Conservation (phyloP, 2,888 invertebrate species). For the Drosophila anceps region DNA sequence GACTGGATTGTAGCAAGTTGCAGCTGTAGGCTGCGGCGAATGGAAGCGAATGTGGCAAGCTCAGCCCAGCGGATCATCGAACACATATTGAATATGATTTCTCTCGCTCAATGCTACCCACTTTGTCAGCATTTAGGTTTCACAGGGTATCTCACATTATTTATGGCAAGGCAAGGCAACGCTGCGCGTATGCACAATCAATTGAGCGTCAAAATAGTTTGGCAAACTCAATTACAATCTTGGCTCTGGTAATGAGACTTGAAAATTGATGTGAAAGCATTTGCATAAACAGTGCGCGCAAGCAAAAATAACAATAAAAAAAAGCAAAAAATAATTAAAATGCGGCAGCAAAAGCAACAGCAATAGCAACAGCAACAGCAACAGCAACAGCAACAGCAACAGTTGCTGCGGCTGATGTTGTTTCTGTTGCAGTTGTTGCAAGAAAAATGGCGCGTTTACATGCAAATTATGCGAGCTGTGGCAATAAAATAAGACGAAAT, state of each 20-base stretch:
- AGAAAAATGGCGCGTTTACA: constrained; percentile 83
- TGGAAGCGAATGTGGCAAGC: too few species aligned
- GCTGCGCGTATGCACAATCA: constrained; percentile 74
- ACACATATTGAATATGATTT: background rate
- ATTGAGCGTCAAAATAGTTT: constrained; percentile 76
- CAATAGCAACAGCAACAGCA: constrained; percentile 28
- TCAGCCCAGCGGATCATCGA: too few species aligned
- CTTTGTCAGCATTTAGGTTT: background rate
- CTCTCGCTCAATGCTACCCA: background rate
- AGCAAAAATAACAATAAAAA: constrained; percentile 45
- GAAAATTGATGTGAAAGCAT: constrained; percentile 71
- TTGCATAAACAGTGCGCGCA: constrained; percentile 65
- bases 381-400: constrained; percentile 21
- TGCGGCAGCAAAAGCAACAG: constrained; percentile 18
- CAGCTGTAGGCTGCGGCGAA: too few species aligned
- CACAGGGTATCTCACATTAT: constrained; percentile 37
- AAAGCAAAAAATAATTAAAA: constrained; percentile 75
- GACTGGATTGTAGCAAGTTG: too few species aligned
- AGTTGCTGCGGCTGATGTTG: constrained; percentile 12
- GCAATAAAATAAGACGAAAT: constrained; percentile 69
- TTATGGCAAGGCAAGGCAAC: constrained; percentile 38
- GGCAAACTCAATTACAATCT: constrained; percentile 72
- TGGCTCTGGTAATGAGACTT: constrained; percentile 56
- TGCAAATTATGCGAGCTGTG: constrained; percentile 80
- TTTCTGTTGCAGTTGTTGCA: constrained; percentile 21